Base-by-base conservation (phyloP, 2,888 invertebrate genomes). In the Theretra japonica region DNA sequence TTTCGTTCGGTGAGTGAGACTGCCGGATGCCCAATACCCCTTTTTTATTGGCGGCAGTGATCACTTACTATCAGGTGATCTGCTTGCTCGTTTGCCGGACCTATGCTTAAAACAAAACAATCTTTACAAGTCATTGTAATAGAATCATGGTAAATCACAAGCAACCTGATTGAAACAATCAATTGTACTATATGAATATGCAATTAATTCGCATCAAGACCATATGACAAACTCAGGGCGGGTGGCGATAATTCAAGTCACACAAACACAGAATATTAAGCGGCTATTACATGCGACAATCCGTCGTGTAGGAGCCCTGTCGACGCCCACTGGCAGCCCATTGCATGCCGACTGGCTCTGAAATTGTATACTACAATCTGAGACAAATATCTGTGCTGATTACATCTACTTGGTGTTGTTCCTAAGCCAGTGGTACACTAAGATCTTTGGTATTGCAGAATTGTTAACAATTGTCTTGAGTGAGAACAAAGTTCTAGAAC, bases 301-400 rank as follows among this genome's bases (percentile, higher is more conserved):
- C 75, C 75, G 73, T 71, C 71, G 30, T 77, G 82, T 84, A 80
- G 84, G 82, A 74, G 82, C 81, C 79, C 79, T 79, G 79, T 74
- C 80, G 71, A 74, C 83, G 82, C 84, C 83, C 78, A 83, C 78
- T 33, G 41, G 56, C 21, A 70, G 70, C 53, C 71, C 73, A 70
- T 71, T 68, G 75, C 72, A 71, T 74, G 72, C 72, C 70, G 73
- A 75, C 75, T 72, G 71, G 69, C 53, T 50, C 70, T 71, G 69
- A 72, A 72, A 69, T 65, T 69, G 50, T 72, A 58, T 28, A 68
- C n/a, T 70, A 68, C 68, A 73, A 72, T 74, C 70, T 68, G 50
- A 56, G 33, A 59, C 68, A 73, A 74, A 73, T 57, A 57, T 58
- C 30, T 68, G 25, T 68, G 68, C 33, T 68, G 58, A 68, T 41